These are phyloP conservation scores for Silurus meridionalis DNA, from an alignment of 2,113 vertebrate species.

Conservation along the genomic window DNA sequence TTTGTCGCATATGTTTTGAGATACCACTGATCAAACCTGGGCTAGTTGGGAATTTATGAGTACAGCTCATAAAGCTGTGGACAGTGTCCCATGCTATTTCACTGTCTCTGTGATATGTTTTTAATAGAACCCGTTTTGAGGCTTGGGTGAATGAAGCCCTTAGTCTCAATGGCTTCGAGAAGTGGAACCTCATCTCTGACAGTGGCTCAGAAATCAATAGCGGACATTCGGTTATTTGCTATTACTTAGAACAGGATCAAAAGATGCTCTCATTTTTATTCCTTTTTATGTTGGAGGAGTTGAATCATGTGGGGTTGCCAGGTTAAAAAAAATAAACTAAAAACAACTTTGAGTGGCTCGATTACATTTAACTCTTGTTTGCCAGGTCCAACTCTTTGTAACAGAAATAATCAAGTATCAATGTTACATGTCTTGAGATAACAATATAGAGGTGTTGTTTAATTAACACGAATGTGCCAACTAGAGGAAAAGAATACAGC, in stretches of 20 bases:
- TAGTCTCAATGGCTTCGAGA: not conserved
- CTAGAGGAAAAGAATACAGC: not conserved
- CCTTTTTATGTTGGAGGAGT: not conserved
- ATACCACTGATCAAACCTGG: constrained; percentile 34
- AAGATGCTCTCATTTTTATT: not conserved
- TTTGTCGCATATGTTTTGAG: constrained; percentile 37
- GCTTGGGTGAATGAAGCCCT: not conserved
- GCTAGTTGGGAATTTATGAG: not conserved
- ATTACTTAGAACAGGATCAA: not conserved
- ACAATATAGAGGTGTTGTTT: not conserved
- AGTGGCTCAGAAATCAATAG: constrained; percentile 5
- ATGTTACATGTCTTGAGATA: not conserved
- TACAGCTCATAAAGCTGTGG: not conserved
- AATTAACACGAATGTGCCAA: not conserved
- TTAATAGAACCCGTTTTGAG: not conserved
- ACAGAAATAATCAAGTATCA: constrained; percentile 16
- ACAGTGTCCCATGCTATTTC: not conserved
- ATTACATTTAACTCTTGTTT: constrained; percentile 28
- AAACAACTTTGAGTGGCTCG: constrained; percentile 23
- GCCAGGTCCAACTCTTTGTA: constrained; percentile 54
- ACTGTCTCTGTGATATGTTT: constrained; percentile 6
- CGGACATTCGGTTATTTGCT: not conserved
- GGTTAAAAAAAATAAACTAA: constrained; percentile 47
- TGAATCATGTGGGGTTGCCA: constrained; percentile 30
- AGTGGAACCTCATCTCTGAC: not conserved